Base-by-base conservation (phyloP, 2,888 invertebrate genomes). In the Ctenicera cuprea region DNA sequence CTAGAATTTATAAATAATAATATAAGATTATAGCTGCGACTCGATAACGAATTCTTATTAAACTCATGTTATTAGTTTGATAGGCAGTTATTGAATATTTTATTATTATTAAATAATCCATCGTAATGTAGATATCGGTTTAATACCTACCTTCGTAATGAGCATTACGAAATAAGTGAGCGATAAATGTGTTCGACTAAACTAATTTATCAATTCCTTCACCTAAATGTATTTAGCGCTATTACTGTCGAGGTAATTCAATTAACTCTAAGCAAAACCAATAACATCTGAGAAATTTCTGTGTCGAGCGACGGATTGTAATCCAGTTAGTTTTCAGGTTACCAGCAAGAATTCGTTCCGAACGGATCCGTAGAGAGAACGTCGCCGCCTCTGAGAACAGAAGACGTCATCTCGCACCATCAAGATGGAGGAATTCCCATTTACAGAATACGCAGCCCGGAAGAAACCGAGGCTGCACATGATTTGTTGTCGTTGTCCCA, bases 401-500 rank as follows among this genome's bases (percentile, higher is more conserved):
- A 77, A 67, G 75, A 78, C 48, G 74, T 77, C 26, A 73, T 76
- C 33, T 66, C 73, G 50, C n/a, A 62, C 14, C 70, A 77, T 57
- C 73, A 75, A 71, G 75, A 75, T 71, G 77, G 76, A 41, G 87
- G 87, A 41, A 86, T 87, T 67, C 85, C 87, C 22, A 86, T 87
- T 73, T 87, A 87, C 81, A 85, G 87, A 71, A 85, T 88, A 72
- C 90, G 92, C 65, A 92, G 92, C 80, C 92, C 94, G 26, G 96
- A 95, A 83, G 96, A 96, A 87, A 96, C 95, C 9, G 95, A 96
- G 88, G 96, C 95, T 37, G 96, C 96, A 0, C 95, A 95, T 85
- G 96, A 94, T 85, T 88, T 94, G 75, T 88, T 94, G 30, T 94
- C 93, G 57, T 87, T 94, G 38, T 94, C 94, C 1, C 93, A 94